phyloP scores from a whole-genome alignment of 2,797 vertebrate genomes.

The Tragelaphus eurycerus region DNA sequence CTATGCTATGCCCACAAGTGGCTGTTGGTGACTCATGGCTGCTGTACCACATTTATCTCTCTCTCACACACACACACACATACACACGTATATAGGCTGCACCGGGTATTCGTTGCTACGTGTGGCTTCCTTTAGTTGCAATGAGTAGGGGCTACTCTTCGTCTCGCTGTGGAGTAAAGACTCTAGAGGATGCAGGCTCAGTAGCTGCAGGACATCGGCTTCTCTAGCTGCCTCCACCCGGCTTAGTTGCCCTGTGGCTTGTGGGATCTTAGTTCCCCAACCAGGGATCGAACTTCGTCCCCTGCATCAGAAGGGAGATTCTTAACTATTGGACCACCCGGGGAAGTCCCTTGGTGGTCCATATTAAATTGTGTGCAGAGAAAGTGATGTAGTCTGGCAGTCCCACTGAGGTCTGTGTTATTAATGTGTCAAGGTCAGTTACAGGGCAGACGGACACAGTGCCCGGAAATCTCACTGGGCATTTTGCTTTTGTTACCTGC shows the following conservation, averaged over 20 bases:
- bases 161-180: neutral
- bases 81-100: neutral
- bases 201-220: neutral
- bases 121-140: neutral
- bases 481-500: neutral
- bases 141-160: neutral
- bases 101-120: rapidly evolving
- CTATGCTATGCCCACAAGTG: neutral
- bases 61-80: neutral
- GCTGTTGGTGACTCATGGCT: neutral
- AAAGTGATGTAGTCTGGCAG: neutral
- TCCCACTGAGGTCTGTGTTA: neutral
- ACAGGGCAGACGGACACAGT: neutral
- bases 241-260: neutral
- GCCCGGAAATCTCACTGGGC: neutral
- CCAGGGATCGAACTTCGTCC: neutral
- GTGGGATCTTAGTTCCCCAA: neutral
- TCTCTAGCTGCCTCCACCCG: neutral
- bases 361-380: neutral
- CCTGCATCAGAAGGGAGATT: neutral
- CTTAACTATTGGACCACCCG: rapidly evolving
- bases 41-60: neutral
- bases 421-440: neutral
- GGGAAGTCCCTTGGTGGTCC: neutral
- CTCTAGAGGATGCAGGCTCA: neutral